phyloP scores from a whole-genome alignment of 2,888 invertebrate genomes.

The Melinaea marsaeus region DNA sequence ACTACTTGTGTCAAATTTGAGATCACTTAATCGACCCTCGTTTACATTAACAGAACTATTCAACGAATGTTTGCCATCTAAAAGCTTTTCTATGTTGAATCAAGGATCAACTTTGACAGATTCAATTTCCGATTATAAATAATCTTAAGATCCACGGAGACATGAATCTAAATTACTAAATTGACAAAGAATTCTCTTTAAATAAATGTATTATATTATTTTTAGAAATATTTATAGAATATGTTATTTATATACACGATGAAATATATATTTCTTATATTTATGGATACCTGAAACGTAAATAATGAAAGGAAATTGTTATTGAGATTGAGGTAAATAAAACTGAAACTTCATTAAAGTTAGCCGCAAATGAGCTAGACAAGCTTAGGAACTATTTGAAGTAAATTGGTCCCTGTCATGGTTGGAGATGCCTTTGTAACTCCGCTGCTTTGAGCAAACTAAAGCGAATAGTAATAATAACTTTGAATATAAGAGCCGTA shows the following conservation, averaged over 20 bases:
- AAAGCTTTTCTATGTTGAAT: slow-evolving; percentile 59
- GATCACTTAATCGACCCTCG: background rate
- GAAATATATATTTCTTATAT: too few relatives aligned
- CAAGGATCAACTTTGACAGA: slow-evolving; percentile 50
- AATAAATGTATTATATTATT: background rate
- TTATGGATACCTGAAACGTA: too few relatives aligned
- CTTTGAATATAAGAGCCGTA: background rate
- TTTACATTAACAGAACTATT: slow-evolving; percentile 10
- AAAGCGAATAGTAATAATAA: background rate
- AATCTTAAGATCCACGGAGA: slow-evolving; percentile 26
- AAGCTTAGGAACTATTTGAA: slow-evolving; percentile 51
- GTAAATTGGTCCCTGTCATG: slow-evolving; percentile 49
- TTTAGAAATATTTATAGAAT: too few relatives aligned
- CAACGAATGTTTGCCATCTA: slow-evolving; percentile 45
- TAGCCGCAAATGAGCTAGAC: slow-evolving; percentile 54
- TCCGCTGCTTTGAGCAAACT: slow-evolving; percentile 18
- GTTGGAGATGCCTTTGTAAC: slow-evolving; percentile 31
- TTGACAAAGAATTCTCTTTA: background rate
- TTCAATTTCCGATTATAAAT: slow-evolving; percentile 56
- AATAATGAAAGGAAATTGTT: slow-evolving; percentile 6
- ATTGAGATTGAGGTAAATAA: slow-evolving; percentile 25
- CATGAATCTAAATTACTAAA: background rate
- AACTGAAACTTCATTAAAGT: slow-evolving; percentile 56
- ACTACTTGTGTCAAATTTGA: background rate
- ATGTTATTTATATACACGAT: too few relatives aligned